phyloP scores from a whole-genome alignment of 2,888 invertebrate genomes.

The Pycnomerus fuliginosus region DNA sequence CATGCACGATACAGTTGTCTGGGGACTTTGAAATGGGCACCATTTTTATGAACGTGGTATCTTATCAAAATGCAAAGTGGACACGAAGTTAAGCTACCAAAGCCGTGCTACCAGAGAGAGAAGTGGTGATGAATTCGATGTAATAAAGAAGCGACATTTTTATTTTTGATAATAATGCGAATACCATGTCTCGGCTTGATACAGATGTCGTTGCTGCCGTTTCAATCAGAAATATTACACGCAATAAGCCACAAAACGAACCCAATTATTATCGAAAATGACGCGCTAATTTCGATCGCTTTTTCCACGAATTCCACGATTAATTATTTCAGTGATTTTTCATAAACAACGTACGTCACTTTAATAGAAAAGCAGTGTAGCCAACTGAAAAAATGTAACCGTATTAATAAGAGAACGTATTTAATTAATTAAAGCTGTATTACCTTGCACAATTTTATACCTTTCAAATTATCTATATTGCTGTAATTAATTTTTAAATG shows the following conservation, averaged over 20 bases:
- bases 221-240: constrained; percentile 4
- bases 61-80: constrained; percentile 48
- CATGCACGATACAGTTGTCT: too few relatives aligned
- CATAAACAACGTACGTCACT: constrained; percentile 1
- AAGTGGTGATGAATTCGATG: constrained; percentile 37
- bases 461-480: constrained; percentile 18
- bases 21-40: constrained; percentile 34
- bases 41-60: constrained; percentile 40
- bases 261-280: constrained; percentile 1
- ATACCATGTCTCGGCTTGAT: constrained; percentile 14
- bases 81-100: constrained; percentile 42
- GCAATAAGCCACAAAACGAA: background rate
- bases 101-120: constrained; percentile 26
- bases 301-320: background rate
- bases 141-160: constrained; percentile 27
- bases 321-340: constrained; percentile 15
- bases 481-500: constrained; percentile 21
- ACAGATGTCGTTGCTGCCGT: constrained; percentile 13
- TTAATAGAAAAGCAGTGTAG: constrained; percentile 13
- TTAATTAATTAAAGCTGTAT: constrained; percentile 23
- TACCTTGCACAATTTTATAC: constrained; percentile 21
- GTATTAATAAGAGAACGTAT: constrained; percentile 14
- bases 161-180: constrained; percentile 22
- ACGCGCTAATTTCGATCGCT: background rate
- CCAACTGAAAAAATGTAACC: constrained; percentile 6